phyloP scores from a whole-genome alignment of 2,888 invertebrate genomes.

The Rugalucina vietnamica region DNA sequence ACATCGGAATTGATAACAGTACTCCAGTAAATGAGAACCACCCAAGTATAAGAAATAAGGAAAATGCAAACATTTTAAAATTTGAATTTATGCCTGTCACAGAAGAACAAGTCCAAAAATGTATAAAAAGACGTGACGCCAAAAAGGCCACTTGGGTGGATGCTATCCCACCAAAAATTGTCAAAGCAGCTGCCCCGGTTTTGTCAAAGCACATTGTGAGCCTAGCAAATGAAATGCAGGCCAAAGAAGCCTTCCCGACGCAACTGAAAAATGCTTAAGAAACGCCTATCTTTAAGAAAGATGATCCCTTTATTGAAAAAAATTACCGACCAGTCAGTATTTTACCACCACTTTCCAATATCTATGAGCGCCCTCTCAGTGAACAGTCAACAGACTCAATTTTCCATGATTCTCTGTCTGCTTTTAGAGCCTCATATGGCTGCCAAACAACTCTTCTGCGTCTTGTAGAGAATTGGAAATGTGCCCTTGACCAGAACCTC shows the following conservation, averaged over 20 bases:
- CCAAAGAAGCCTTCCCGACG: not conserved
- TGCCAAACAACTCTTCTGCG: constrained; percentile 31
- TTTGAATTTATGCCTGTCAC: constrained; percentile 7
- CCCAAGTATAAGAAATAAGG: constrained; percentile 18
- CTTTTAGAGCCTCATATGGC: constrained; percentile 13
- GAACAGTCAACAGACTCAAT: constrained; percentile 9
- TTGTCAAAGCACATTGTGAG: constrained; percentile 15
- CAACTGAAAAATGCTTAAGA: constrained; percentile 13
- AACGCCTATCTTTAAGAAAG: constrained; percentile 32
- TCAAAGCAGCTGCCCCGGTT: no score
- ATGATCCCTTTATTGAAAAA: constrained; percentile 27
- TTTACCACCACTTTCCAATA: constrained; percentile 7
- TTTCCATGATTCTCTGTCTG: constrained; percentile 24
- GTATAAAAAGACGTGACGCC: not conserved
- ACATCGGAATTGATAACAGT: constrained; percentile 8
- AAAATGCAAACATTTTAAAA: not conserved
- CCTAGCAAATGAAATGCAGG: not conserved
- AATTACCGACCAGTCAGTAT: constrained; percentile 37
- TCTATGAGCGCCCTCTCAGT: constrained; percentile 20
- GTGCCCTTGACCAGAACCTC: not conserved
- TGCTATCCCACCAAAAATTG: no score
- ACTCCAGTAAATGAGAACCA: not conserved
- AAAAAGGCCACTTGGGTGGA: constrained; percentile 32
- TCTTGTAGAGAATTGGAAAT: not conserved
- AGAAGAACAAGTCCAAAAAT: not conserved